These are phyloP conservation scores for Thrips palmi DNA, from an alignment of 1,140 invertebrate species.

Conservation along the genomic window DNA sequence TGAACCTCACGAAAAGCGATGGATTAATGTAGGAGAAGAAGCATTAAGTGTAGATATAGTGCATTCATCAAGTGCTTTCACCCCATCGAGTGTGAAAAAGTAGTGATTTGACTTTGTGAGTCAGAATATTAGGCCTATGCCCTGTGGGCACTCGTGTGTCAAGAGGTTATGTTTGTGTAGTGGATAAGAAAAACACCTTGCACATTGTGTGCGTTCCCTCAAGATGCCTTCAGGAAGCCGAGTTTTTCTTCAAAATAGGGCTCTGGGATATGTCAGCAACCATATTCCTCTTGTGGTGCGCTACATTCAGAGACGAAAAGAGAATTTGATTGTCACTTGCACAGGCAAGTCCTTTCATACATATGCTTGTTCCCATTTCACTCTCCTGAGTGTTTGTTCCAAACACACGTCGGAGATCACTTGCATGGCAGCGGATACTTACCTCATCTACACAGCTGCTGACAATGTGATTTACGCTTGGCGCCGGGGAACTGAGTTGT, in stretches of 20 bases:
- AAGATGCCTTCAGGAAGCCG: slow-evolving; percentile 30
- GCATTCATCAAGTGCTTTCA: no score
- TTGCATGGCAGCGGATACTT: slow-evolving; percentile 58
- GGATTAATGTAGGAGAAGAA: no score
- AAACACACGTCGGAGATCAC: slow-evolving; percentile 66
- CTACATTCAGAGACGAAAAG: slow-evolving; percentile 67
- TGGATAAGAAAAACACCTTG: no score
- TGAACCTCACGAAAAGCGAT: no score
- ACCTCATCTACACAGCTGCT: slow-evolving; percentile 61
- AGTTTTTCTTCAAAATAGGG: slow-evolving; percentile 66
- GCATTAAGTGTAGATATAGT: no score
- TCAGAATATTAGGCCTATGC: no score
- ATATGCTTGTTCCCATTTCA: slow-evolving; percentile 68
- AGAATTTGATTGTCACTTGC: slow-evolving; percentile 76
- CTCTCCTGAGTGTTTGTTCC: slow-evolving; percentile 63
- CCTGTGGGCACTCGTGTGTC: no score
- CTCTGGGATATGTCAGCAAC: slow-evolving; percentile 85
- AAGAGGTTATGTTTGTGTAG: no score
- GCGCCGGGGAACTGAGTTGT: slow-evolving; percentile 69
- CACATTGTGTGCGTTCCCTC: no score
- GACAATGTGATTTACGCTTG: slow-evolving; percentile 68
- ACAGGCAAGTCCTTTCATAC: slow-evolving; percentile 83
- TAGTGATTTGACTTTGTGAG: no score
- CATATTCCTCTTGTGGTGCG: slow-evolving; percentile 68
- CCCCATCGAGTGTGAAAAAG: no score